Conservation (phyloP, 1,140 invertebrate genomes). For the Rhyzopertha dominica region DNA sequence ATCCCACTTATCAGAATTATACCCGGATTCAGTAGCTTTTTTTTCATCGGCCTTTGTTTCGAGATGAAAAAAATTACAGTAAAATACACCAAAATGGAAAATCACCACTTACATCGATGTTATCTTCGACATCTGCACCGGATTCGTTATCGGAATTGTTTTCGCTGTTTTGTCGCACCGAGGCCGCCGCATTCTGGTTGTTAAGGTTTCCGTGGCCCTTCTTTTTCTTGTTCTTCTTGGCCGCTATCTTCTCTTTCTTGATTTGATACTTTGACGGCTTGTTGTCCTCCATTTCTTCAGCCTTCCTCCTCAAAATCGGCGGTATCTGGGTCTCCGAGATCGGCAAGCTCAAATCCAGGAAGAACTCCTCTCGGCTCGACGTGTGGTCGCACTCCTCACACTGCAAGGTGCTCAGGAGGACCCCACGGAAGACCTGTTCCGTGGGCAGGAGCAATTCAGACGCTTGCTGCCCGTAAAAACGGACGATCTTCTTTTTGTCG, state of each 20-base stretch:
- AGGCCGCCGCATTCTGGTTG: constrained; percentile 3
- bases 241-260: constrained; percentile 62
- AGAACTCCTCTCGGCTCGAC: constrained; percentile 84
- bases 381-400: constrained; percentile 85
- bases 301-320: constrained; percentile 44
- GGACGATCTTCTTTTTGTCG: constrained; percentile 66
- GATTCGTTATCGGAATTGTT: constrained; percentile 59
- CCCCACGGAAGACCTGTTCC: constrained; percentile 84
- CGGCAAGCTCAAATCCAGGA: constrained; percentile 84
- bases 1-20: constrained; percentile 61
- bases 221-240: constrained; percentile 52
- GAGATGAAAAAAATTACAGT: neutral
- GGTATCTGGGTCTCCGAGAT: constrained; percentile 70
- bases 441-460: constrained; percentile 71
- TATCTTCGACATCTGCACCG: constrained; percentile 77
- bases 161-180: constrained; percentile 38
- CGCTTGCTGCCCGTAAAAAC: constrained; percentile 78
- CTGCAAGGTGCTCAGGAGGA: constrained; percentile 80
- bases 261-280: constrained; percentile 62
- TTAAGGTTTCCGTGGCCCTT: constrained; percentile 23
- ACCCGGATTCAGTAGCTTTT: constrained; percentile 60
- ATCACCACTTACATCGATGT: constrained; percentile 55
- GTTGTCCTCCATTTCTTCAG: constrained; percentile 49
- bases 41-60: constrained; percentile 13
- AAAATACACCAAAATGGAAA: constrained; percentile 2